Evolutionary conservation across 2,888 invertebrate species (phyloP), one percentile per base, ranked within the genome.

Genomic region (Stenichneumon culpator): DNA sequence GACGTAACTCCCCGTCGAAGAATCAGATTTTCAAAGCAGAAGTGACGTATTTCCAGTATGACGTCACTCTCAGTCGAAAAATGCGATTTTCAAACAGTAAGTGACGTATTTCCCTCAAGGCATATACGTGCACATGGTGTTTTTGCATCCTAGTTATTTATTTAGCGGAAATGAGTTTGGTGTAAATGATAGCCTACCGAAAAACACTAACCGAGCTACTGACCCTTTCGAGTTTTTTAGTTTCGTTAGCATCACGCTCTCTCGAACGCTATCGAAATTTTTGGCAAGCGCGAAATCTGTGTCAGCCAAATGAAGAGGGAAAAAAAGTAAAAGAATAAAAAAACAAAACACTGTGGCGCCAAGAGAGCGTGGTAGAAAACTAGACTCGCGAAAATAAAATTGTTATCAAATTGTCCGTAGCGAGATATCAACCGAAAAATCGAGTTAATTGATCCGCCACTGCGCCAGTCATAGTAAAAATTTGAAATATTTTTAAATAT

Each of bases 281-380:
- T 82, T 85, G 85, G 85, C 85, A 85, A 82, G 73, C 70, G 39
- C 60, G 72, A 70, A 60, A 85, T 79, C 82, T 82, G 82, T 85
- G 85, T 85, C 85, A 85, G 85, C 85, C 85, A 85, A 85, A 85
- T 47, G 79, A 79, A 79, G 60, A 19, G 44, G 28, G 4, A 16
- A 44, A 73, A 57, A 54, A 28, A 32, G 54, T 39, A 72, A 72
- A 36, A 65, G 32, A 32, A 32, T 1, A 19, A 11, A 63, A 39
- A 14, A 25, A 60, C 50, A 83, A 70, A 79, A 14, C 22, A n/a
- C 44, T 32, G n/a, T 52, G 54, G n/a, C 36, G 79, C 79, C 68
- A 73, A 74, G 44, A 77, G 67, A 77, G 70, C 67, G 72, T 44
- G 52, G 57, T 25, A 52, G 47, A 50, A 36, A 73, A 72, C 68